phyloP scores from a whole-genome alignment of 2,797 vertebrate genomes.

The Diceros bicornis region DNA sequence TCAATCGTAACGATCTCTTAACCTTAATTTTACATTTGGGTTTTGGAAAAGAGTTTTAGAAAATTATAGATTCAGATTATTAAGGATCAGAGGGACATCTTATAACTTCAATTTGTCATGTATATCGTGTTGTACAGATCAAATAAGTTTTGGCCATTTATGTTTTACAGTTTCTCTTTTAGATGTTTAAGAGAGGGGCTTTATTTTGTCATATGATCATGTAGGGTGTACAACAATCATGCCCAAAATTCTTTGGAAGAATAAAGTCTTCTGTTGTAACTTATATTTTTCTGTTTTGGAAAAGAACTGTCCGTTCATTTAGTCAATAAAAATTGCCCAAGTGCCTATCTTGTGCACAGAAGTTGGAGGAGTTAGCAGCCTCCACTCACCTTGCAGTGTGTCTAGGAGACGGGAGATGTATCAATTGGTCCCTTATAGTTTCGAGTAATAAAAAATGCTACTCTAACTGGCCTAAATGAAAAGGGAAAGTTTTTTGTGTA shows the following conservation, averaged over 20 bases:
- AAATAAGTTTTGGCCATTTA: conserved; percentile 53
- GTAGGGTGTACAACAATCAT: background rate
- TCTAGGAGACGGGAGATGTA: background rate
- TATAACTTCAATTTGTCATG: background rate
- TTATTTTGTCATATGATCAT: conserved; percentile 12
- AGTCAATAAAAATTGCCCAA: background rate
- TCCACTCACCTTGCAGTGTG: background rate
- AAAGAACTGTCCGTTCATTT: background rate
- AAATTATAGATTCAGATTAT: conserved; percentile 54
- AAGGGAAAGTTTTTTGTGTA: background rate
- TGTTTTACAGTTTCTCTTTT: conserved; percentile 65
- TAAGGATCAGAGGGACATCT: conserved; percentile 61
- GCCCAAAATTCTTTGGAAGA: background rate
- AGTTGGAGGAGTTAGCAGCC: background rate
- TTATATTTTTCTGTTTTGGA: background rate
- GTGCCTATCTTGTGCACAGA: background rate
- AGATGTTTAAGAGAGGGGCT: conserved; percentile 31
- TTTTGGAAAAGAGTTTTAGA: conserved; percentile 70
- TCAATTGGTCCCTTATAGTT: background rate
- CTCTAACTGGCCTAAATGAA: background rate
- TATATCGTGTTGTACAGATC: conserved; percentile 20
- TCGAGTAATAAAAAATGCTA: background rate
- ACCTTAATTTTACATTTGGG: conserved; percentile 66
- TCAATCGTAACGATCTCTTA: conserved; percentile 48
- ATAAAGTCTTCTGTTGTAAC: background rate